A percentile compares a stretch with the other conserved stretches of the same genome.
Conservation (phyloP, 2,113 vertebrate genomes). For the Desmodus rotundus region DNA sequence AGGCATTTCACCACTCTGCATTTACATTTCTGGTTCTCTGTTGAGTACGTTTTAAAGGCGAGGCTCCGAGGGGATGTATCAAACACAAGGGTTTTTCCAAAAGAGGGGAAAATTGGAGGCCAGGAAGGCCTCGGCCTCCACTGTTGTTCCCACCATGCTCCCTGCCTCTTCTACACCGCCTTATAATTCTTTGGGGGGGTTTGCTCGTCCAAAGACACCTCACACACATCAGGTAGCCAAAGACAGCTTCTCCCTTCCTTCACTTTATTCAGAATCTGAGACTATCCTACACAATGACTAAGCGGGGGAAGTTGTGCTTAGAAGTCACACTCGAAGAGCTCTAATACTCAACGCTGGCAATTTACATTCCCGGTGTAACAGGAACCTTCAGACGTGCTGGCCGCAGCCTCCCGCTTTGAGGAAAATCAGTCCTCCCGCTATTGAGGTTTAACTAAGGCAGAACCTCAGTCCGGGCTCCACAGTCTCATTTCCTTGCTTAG, state of each 20-base stretch:
- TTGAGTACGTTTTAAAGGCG: not conserved
- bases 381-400: not conserved
- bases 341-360: not conserved
- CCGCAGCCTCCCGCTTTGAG: not conserved
- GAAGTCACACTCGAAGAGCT: not conserved
- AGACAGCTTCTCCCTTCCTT: not conserved
- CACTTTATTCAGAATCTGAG: not conserved
- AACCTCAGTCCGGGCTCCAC: not conserved
- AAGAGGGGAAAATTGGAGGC: not conserved
- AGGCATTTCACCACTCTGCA: not conserved
- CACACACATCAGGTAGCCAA: not conserved
- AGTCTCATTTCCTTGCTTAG: not conserved
- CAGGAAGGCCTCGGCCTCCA: not conserved
- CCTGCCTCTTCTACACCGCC: not conserved
- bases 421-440: not conserved
- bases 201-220: not conserved
- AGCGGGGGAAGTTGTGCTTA: not conserved
- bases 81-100: not conserved
- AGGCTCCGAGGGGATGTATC: not conserved
- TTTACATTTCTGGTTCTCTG: slow-evolving; percentile 18
- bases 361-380: not conserved
- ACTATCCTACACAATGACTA: not conserved
- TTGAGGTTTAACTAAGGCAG: not conserved
- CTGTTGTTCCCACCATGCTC: not conserved
- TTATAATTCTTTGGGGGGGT: not conserved